These are phyloP conservation scores for Spinibarbus caldwelli DNA, from an alignment of 2,797 vertebrate genomes.

Conservation along the genomic window DNA sequence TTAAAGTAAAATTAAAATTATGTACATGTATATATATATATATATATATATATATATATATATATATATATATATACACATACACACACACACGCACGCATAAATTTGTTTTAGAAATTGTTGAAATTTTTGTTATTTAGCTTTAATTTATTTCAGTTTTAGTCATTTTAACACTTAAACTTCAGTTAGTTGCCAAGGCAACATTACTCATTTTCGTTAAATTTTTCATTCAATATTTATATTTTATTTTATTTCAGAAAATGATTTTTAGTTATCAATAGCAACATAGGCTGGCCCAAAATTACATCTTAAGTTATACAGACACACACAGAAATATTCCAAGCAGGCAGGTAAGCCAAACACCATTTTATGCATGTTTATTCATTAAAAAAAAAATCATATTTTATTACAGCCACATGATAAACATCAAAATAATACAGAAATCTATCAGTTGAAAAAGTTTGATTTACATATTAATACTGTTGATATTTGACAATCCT, in stretches of 20 bases:
- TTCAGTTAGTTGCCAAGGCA: too few relatives aligned
- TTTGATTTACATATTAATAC: constrained; percentile 21
- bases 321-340: neutral
- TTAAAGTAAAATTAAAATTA: too few relatives aligned
- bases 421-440: constrained; percentile 48
- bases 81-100: too few relatives aligned
- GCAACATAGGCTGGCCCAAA: too few relatives aligned
- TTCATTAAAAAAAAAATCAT: constrained; percentile 25
- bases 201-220: too few relatives aligned
- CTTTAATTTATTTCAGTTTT: neutral
- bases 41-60: too few relatives aligned
- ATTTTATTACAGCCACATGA: constrained; percentile 36
- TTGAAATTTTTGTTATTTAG: neutral
- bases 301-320: neutral
- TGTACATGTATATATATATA: too few relatives aligned
- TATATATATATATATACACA: too few relatives aligned
- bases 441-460: constrained; percentile 14
- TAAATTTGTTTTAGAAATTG: too few relatives aligned
- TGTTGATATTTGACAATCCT: neutral
- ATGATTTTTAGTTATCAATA: too few relatives aligned
- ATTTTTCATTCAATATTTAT: too few relatives aligned
- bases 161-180: neutral
- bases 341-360: neutral
- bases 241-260: too few relatives aligned
- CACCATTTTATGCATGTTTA: constrained; percentile 16